Conservation (phyloP, 2,113 vertebrate species). For the Gobio gobio region DNA sequence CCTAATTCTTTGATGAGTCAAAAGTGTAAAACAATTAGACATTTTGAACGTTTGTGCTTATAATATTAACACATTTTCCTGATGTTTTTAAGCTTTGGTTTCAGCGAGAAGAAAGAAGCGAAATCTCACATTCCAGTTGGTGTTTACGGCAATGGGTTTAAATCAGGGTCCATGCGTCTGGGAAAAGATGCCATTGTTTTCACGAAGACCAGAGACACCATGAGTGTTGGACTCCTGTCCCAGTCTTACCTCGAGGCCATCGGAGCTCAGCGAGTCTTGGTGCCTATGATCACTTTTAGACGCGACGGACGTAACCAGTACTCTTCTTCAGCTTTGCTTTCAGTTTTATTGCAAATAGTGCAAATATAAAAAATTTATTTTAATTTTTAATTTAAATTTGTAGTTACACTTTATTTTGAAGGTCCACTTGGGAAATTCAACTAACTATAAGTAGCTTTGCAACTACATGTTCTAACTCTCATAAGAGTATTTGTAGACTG, state of each 20-base stretch:
- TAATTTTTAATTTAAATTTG: too few relatives aligned
- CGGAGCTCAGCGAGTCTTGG: conserved; percentile 83
- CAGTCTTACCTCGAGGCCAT: conserved; percentile 87
- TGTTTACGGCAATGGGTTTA: conserved; percentile 95
- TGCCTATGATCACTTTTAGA: conserved; percentile 83
- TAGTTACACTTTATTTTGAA: too few relatives aligned
- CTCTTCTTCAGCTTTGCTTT: conserved; percentile 51
- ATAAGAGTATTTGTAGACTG: too few relatives aligned
- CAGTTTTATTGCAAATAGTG: not conserved
- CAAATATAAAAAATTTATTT: not conserved
- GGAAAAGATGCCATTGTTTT: conserved; percentile 92
- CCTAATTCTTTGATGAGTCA: not conserved
- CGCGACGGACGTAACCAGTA: conserved; percentile 69
- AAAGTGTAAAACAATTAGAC: not conserved
- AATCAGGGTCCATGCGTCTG: conserved; percentile 95
- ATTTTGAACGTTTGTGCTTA: not conserved
- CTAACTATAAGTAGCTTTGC: too few relatives aligned
- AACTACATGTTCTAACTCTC: too few relatives aligned
- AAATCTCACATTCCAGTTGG: conserved; percentile 86
- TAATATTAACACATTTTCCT: not conserved
- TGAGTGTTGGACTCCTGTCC: conserved; percentile 89
- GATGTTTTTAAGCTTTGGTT: conserved; percentile 84
- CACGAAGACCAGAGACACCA: conserved; percentile 82
- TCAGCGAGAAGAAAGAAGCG: conserved; percentile 90
- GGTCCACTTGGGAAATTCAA: too few relatives aligned